Conservation (phyloP, 2,797 vertebrate species). For the Hydrolagus colliei region DNA sequence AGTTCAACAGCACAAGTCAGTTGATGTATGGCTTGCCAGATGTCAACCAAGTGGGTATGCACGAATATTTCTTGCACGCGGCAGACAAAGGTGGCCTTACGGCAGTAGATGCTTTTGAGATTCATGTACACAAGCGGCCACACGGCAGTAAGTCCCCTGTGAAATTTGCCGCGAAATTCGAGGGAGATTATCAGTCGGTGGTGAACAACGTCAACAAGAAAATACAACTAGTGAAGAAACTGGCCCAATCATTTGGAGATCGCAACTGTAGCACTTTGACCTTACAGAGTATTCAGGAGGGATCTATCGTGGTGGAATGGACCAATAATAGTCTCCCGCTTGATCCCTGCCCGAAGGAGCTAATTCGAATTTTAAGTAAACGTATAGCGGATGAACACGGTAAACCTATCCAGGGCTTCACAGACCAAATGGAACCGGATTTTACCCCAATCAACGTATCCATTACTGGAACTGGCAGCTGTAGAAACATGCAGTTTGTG, state of each 20-base stretch:
- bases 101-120: conserved; percentile 84
- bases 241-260: conserved; percentile 77
- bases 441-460: conserved; percentile 71
- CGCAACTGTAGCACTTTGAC: conserved; percentile 88
- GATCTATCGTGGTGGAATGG: conserved; percentile 89
- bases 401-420: conserved; percentile 58
- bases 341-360: conserved; percentile 81
- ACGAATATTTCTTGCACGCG: conserved; percentile 92
- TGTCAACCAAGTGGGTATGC: conserved; percentile 72
- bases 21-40: conserved; percentile 91
- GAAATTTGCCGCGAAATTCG: conserved; percentile 72
- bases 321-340: conserved; percentile 84
- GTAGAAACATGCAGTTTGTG: conserved; percentile 72
- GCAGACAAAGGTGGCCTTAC: conserved; percentile 83
- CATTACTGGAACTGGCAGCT: conserved; percentile 71
- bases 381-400: conserved; percentile 67
- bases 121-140: conserved; percentile 76
- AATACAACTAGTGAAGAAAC: conserved; percentile 82
- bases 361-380: conserved; percentile 68
- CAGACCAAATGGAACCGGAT: conserved; percentile 70
- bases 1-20: conserved; percentile 96
- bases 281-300: conserved; percentile 74
- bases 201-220: conserved; percentile 80
- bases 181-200: conserved; percentile 70
- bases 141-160: conserved; percentile 72